A percentile compares a stretch with the other conserved stretches of the same genome.
These are phyloP conservation scores for Aphaenogaster rudis DNA, from an alignment of 1,140 invertebrate genomes.

Conservation along the genomic window DNA sequence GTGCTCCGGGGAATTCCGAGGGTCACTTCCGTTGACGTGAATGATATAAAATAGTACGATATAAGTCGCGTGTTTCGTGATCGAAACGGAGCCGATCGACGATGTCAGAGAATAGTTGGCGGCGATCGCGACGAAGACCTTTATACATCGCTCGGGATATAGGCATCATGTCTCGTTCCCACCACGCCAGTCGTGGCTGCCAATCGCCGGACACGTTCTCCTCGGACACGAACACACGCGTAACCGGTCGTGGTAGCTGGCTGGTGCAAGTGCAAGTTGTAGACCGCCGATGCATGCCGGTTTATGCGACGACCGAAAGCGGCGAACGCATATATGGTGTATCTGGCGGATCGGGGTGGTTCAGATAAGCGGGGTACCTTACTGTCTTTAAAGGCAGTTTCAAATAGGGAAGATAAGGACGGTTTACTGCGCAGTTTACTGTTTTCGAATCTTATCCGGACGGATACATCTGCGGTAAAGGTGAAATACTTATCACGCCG, in stretches of 20 bases:
- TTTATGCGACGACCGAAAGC: background rate
- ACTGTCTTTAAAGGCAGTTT: background rate
- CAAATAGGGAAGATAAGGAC: background rate
- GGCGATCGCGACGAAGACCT: constrained; percentile 15
- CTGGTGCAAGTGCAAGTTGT: background rate
- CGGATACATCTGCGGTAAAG: background rate
- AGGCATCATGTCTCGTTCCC: constrained; percentile 21
- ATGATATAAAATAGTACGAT: background rate
- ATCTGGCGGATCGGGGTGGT: background rate
- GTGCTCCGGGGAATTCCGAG: too few species aligned
- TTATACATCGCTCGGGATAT: constrained; percentile 49
- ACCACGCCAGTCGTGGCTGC: constrained; percentile 35
- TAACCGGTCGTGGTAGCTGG: constrained; percentile 8
- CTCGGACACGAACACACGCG: background rate
- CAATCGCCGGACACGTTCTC: constrained; percentile 11
- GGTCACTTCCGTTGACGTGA: background rate
- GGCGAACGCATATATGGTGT: background rate
- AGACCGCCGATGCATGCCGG: background rate
- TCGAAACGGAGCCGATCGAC: background rate
- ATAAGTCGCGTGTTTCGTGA: background rate
- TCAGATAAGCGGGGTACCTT: background rate
- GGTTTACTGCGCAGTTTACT: background rate
- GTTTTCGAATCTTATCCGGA: background rate
- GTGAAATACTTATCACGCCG: background rate
- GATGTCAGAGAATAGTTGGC: constrained; percentile 60